phyloP scores from a whole-genome alignment of 64 coral and sea anemone species.

The Actinia tenebrosa region DNA sequence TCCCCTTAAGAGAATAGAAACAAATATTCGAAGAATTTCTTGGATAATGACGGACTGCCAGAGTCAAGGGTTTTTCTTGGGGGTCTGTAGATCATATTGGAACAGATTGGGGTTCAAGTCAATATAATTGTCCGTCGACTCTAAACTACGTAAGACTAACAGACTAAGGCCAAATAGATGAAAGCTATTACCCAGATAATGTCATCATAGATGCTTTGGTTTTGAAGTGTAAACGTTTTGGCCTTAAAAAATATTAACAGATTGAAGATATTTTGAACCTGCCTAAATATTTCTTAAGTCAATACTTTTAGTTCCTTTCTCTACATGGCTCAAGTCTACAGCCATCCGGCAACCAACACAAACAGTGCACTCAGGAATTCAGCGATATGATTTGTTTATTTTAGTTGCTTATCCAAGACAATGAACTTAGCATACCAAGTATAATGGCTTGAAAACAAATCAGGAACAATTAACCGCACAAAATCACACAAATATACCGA shows the following conservation, averaged over 20 bases:
- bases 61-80: neutral
- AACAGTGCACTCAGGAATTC: neutral
- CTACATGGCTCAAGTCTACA: neutral
- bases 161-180: neutral
- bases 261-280: neutral
- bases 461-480: neutral
- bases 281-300: neutral
- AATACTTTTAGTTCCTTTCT: neutral
- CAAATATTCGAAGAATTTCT: neutral
- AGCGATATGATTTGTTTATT: neutral
- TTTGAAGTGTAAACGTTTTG: conserved; percentile 14
- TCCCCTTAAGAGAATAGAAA: neutral
- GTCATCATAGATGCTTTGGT: neutral
- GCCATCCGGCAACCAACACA: neutral
- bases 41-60: neutral
- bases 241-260: conserved; percentile 9
- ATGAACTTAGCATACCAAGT: neutral
- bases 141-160: neutral
- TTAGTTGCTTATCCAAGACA: neutral
- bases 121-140: neutral
- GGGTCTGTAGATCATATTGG: neutral
- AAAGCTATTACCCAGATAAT: neutral
- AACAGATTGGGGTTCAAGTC: neutral
- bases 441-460: neutral
- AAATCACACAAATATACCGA: neutral